A percentile compares a stretch with the other conserved stretches of the same genome.
These are phyloP conservation scores for Cosmia pyralina DNA, from an alignment of 2,888 invertebrate genomes.

Conservation along the genomic window DNA sequence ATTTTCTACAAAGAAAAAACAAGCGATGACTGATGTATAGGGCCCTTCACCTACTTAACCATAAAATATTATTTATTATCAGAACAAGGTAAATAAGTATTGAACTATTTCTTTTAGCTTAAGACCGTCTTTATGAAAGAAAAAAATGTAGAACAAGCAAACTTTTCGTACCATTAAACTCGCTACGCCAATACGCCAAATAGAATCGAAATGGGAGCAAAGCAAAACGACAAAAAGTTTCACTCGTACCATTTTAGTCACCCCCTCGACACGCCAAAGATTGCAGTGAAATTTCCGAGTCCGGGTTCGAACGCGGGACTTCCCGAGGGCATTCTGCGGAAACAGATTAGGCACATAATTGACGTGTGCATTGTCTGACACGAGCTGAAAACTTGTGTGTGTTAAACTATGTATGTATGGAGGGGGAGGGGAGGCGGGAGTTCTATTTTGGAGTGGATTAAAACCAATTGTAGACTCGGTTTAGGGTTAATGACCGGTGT, in stretches of 20 bases:
- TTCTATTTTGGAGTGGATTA: conserved; percentile 10
- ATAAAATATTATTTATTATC: not conserved
- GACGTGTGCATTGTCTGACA: conserved; percentile 45
- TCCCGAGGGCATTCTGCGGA: conserved; percentile 31
- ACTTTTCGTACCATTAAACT: conserved; percentile 12
- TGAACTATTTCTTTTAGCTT: not conserved
- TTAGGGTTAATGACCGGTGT: not conserved
- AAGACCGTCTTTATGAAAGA: not conserved
- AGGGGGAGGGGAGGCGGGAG: too few species aligned
- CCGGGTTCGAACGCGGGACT: conserved; percentile 3
- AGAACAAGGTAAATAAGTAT: not conserved
- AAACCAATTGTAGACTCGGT: not conserved
- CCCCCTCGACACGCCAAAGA: conserved; percentile 36
- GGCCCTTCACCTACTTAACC: too few species aligned
- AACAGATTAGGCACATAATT: conserved; percentile 51
- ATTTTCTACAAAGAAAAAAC: too few species aligned
- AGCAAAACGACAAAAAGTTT: conserved; percentile 38
- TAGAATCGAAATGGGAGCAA: conserved; percentile 35
- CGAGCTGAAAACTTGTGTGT: conserved; percentile 19
- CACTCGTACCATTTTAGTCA: conserved; percentile 35
- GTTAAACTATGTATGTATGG: conserved; percentile 1
- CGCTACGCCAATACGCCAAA: conserved; percentile 34
- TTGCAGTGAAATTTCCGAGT: conserved; percentile 43
- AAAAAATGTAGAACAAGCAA: conserved; percentile 13
- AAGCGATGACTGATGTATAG: too few species aligned